These are phyloP conservation scores for Mastomys coucha DNA, from an alignment of 2,113 vertebrate genomes.

Conservation along the genomic window DNA sequence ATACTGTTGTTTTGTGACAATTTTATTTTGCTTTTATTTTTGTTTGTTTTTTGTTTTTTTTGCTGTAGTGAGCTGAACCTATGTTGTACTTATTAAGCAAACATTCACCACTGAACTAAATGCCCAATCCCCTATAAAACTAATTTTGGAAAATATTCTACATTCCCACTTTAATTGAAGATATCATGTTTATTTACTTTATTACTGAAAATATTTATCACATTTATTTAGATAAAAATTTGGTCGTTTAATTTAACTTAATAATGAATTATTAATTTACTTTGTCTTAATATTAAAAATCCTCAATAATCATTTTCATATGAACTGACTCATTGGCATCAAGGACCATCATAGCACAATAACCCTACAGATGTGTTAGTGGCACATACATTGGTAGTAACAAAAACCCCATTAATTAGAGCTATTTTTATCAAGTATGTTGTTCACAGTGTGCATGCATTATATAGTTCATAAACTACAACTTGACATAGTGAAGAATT, in stretches of 20 bases:
- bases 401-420: not conserved
- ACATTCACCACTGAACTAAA: not conserved
- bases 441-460: not conserved
- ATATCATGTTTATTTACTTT: not conserved
- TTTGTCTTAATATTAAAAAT: not conserved
- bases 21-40: not conserved
- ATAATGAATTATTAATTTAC: not conserved
- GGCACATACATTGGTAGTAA: not conserved
- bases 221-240: not conserved
- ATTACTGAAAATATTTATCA: not conserved
- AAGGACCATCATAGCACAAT: not conserved
- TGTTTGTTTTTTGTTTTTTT: not conserved
- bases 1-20: not conserved
- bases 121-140: not conserved
- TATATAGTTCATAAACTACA: not conserved
- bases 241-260: too few species aligned
- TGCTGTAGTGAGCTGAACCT: not conserved
- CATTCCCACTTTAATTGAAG: not conserved
- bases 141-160: not conserved
- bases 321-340: not conserved
- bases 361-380: not conserved
- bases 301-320: not conserved
- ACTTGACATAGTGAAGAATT: not conserved
- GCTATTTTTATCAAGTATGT: not conserved
- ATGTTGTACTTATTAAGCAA: not conserved